Conservation (phyloP, 2,797 vertebrate species). For the Tokudaia muenninki region DNA sequence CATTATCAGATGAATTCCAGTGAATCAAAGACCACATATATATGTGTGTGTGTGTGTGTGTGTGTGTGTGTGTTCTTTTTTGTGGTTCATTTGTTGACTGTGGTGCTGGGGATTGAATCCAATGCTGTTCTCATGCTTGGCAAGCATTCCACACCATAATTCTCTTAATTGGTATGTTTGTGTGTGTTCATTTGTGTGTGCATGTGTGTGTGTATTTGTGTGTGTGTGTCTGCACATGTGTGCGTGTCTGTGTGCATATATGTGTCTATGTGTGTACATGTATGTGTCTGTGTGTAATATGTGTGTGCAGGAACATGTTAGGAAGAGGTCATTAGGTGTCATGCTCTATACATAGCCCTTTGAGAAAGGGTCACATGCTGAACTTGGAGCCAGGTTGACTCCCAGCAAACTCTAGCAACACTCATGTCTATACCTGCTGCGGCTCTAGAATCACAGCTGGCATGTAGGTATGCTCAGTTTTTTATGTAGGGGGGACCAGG, state of each 20-base stretch:
- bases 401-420: not conserved
- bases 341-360: not conserved
- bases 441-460: not conserved
- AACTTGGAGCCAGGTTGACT: too few species aligned
- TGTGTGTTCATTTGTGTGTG: not conserved
- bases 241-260: too few species aligned
- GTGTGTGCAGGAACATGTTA: not conserved
- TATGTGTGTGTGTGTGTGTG: too few species aligned
- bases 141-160: not conserved
- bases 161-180: not conserved
- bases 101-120: not conserved
- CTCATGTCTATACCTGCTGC: not conserved
- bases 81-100: not conserved
- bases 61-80: too few species aligned
- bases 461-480: not conserved
- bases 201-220: not conserved
- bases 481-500: not conserved
- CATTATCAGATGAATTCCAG: not conserved
- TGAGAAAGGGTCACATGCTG: not conserved
- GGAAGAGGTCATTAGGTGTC: not conserved
- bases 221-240: not conserved
- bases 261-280: not conserved
- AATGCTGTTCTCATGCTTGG: not conserved
- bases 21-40: not conserved
- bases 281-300: too few species aligned